Percentiles rank a stretch among this genome's conserved stretches.
Evolutionary conservation across 2,113 vertebrate species (phyloP).

Genomic region (Aplodontia rufa): DNA sequence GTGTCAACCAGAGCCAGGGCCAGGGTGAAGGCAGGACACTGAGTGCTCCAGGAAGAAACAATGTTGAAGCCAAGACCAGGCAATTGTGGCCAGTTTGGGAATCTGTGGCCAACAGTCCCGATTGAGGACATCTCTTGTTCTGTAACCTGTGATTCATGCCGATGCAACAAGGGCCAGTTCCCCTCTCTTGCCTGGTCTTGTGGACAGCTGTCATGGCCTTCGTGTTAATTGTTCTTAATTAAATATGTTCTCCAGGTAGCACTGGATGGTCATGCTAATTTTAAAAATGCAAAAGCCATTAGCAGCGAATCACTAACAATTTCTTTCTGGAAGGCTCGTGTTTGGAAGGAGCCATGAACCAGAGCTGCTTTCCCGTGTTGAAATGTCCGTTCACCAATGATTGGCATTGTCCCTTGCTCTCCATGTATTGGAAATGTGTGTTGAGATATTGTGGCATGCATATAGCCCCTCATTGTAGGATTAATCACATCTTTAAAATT

Average conservation of each 20-base stretch:
- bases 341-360: not conserved
- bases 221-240: conserved; percentile 1
- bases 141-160: not conserved
- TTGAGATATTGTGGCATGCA: no score
- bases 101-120: not conserved
- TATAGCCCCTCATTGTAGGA: not conserved
- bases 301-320: not conserved
- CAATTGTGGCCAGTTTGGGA: not conserved
- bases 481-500: not conserved
- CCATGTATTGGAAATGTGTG: not conserved
- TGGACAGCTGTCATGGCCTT: not conserved
- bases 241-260: not conserved
- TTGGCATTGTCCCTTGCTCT: not conserved
- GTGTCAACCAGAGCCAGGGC: no score
- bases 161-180: not conserved
- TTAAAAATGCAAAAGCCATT: not conserved
- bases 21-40: not conserved
- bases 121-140: not conserved
- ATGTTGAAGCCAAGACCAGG: not conserved
- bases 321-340: not conserved
- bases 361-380: not conserved
- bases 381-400: not conserved
- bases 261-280: not conserved
- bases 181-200: not conserved
- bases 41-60: not conserved